These are phyloP conservation scores for Xylota segnis DNA, from an alignment of 2,888 invertebrate genomes.

Conservation along the genomic window DNA sequence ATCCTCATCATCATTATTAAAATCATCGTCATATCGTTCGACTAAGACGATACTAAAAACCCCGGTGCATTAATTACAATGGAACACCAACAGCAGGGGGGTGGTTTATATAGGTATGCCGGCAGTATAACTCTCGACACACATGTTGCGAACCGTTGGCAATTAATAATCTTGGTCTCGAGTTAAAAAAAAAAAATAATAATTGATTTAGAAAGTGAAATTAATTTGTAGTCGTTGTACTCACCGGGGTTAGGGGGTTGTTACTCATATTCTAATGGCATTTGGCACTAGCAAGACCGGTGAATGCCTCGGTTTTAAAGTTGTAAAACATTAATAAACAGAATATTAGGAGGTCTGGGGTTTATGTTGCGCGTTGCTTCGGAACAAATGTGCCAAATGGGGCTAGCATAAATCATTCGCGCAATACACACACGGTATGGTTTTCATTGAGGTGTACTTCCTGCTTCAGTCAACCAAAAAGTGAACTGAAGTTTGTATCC, in stretches of 20 bases:
- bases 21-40: slow-evolving; percentile 52
- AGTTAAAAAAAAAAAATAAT: slow-evolving; percentile 36
- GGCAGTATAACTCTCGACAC: slow-evolving; percentile 28
- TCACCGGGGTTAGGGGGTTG: not conserved
- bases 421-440: slow-evolving; percentile 40
- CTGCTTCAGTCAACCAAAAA: slow-evolving; percentile 71
- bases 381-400: slow-evolving; percentile 31
- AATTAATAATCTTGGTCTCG: slow-evolving; percentile 67
- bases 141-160: slow-evolving; percentile 39
- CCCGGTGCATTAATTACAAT: slow-evolving; percentile 69
- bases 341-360: slow-evolving; percentile 35
- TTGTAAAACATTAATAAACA: slow-evolving; percentile 39
- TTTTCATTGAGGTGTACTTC: slow-evolving; percentile 72
- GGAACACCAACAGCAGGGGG: slow-evolving; percentile 16
- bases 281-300: slow-evolving; percentile 27
- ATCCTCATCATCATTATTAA: slow-evolving; percentile 7
- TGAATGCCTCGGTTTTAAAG: slow-evolving; percentile 16
- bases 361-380: not conserved
- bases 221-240: slow-evolving; percentile 52
- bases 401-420: slow-evolving; percentile 52
- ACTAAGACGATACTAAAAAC: slow-evolving; percentile 65
- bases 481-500: slow-evolving; percentile 2
- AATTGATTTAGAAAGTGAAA: slow-evolving; percentile 77
- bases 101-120: slow-evolving; percentile 9
- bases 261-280: slow-evolving; percentile 40